Conservation (phyloP, 1,140 invertebrate species). For the Mactra quadrangularis region DNA sequence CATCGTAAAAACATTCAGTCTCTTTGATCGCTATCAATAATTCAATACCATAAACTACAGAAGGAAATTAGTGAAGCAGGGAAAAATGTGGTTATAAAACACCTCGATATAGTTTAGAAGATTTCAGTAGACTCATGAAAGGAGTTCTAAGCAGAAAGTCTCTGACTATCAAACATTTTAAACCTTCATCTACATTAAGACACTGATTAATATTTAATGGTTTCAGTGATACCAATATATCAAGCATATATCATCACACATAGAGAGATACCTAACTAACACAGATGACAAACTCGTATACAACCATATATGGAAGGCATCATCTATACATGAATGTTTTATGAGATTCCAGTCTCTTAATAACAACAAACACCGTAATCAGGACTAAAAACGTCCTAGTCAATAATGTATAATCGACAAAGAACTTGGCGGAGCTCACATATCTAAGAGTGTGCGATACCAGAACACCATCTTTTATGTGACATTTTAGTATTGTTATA, state of each 20-base stretch:
- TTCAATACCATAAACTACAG: slow-evolving; percentile 29
- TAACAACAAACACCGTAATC: slow-evolving; percentile 1
- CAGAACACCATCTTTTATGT: no score
- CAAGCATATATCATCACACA: no score
- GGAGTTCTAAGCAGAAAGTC: no score
- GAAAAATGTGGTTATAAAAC: not conserved
- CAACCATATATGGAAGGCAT: slow-evolving; percentile 10
- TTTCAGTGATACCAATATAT: slow-evolving; percentile 1
- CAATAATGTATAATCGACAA: slow-evolving; percentile 15
- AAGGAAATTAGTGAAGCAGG: slow-evolving; percentile 28
- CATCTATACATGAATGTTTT: slow-evolving; percentile 34
- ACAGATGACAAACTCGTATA: slow-evolving; percentile 20
- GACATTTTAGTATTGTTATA: no score
- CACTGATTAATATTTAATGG: no score
- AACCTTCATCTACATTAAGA: no score
- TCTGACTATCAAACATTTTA: no score
- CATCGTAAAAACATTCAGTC: not conserved
- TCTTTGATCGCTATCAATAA: slow-evolving; percentile 45
- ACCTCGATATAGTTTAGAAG: no score
- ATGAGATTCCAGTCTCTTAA: slow-evolving; percentile 40
- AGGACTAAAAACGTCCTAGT: not conserved
- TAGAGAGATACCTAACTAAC: slow-evolving; percentile 5
- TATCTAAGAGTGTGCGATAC: no score
- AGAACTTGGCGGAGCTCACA: not conserved
- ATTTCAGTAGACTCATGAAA: no score